A percentile compares a stretch with the other conserved stretches of the same genome.
phyloP scores from a whole-genome alignment of 2,888 invertebrate genomes.

The Drosophila phalerata region DNA sequence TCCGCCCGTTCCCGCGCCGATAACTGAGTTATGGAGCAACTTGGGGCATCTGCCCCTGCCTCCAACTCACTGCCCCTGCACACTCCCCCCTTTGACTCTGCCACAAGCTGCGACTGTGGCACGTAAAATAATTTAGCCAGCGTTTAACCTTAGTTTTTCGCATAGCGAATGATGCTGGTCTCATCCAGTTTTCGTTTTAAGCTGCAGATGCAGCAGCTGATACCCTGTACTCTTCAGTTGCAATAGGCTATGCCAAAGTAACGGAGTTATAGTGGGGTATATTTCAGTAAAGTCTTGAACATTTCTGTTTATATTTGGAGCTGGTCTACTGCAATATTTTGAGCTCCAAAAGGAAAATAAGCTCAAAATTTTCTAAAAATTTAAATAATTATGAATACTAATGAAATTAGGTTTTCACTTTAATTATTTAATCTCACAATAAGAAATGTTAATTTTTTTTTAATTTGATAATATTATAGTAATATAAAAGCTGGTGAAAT shows the following conservation, averaged over 20 bases:
- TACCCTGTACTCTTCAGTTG: not conserved
- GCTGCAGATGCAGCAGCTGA: conserved; percentile 1
- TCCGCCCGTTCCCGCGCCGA: conserved; percentile 51
- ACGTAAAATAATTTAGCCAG: conserved; percentile 85
- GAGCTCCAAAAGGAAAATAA: not conserved
- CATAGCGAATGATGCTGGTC: conserved; percentile 40
- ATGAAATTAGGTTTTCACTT: too few species aligned
- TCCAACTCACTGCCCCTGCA: not conserved
- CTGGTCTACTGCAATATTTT: too few species aligned
- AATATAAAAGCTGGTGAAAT: not conserved
- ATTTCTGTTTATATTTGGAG: too few species aligned
- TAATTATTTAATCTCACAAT: too few species aligned
- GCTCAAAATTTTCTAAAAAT: not conserved
- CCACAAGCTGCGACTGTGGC: conserved; percentile 48
- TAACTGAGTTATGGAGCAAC: conserved; percentile 77
- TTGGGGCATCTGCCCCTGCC: conserved; percentile 43
- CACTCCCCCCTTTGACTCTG: too few species aligned
- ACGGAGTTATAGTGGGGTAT: not conserved
- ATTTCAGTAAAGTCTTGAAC: not conserved
- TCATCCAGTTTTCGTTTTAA: conserved; percentile 6
- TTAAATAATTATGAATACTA: not conserved
- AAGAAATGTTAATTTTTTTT: not conserved
- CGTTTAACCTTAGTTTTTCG: conserved; percentile 82
- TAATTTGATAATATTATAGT: too few species aligned
- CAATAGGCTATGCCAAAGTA: not conserved